Base-by-base conservation (phyloP, 2,797 vertebrate species). In the Poeciliopsis infans region DNA sequence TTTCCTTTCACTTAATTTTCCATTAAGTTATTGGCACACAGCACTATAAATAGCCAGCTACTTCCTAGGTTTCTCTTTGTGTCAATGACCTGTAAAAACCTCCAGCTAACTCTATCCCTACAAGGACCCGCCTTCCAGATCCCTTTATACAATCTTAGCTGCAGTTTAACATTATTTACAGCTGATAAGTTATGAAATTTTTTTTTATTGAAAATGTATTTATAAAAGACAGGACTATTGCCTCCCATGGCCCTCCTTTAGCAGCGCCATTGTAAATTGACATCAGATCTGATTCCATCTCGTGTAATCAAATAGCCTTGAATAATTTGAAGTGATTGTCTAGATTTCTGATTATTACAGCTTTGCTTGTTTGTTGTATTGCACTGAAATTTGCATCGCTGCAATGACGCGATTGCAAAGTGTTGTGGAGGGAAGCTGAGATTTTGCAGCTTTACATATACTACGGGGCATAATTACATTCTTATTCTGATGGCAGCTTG, bases 401-500 rank as follows among this genome's bases (percentile, higher is more conserved):
- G 61, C 71, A 71, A 36, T 71, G 12, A 82, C 75, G 68, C 82
- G 78, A 83, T 47, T 70, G 74, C 11, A 66, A 76, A 8, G 7
- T 36, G 71, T 70, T 20, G 75, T 68, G 13, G 46, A 55, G 83
- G 71, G 71, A 85, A 46, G 80, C 64, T 39, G 70, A n/a, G 76
- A 66, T 78, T 86, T 84, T 78, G 81, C 57, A 69, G 77, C 76
- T 57, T 80, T 81, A 81, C 82, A 79, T 78, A 86, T 10, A 76
- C 82, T 88, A 82, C 89, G 87, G 86, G 86, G 84, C 86, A 85
- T 81, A 85, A 88, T 90, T 90, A 88, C 86, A 83, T 91, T 93
- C 88, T 92, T 93, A 80, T 93, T 95, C 91, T 84, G 89, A 93
- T 84, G 91, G 90, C 87, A 92, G 84, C 91, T 86, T 91, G 92